Conservation (phyloP, 2,113 vertebrate genomes). For the Heterochromis multidens region DNA sequence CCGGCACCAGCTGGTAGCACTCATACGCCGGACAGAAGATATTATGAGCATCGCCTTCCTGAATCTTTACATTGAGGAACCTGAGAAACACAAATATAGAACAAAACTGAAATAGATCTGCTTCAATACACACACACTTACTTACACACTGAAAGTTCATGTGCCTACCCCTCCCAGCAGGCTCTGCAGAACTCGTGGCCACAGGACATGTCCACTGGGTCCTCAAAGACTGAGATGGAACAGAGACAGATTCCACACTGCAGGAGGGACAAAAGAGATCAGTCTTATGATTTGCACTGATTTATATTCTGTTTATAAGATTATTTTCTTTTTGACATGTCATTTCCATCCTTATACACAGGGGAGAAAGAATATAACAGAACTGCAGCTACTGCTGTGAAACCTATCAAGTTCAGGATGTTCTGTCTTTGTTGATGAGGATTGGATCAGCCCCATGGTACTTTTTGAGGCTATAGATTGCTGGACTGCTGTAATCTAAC, state of each 20-base stretch:
- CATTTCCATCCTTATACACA: background rate
- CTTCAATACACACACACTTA: background rate
- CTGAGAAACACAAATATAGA: slow-evolving; percentile 13
- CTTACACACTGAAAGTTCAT: background rate
- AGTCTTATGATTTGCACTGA: background rate
- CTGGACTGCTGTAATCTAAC: background rate
- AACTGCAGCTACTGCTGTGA: background rate
- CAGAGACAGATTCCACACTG: slow-evolving; percentile 73
- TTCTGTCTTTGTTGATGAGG: background rate
- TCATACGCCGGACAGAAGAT: slow-evolving; percentile 72
- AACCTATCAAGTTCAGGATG: background rate
- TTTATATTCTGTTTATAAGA: background rate
- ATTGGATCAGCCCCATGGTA: background rate
- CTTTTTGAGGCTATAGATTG: background rate
- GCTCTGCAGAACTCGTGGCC: slow-evolving; percentile 72
- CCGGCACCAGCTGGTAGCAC: slow-evolving; percentile 72
- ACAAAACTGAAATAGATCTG: background rate
- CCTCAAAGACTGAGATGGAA: slow-evolving; percentile 72
- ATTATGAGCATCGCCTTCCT: slow-evolving; percentile 71
- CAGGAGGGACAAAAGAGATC: background rate
- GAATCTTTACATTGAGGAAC: slow-evolving; percentile 72
- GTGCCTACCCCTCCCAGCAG: slow-evolving; percentile 68
- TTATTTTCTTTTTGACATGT: background rate
- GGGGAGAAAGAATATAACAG: background rate
- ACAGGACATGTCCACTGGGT: slow-evolving; percentile 73